Evolutionary conservation across 1,140 invertebrate genomes (phyloP), one percentile per base, ranked within the genome.

Genomic region (Tetramorium parvispinum): DNA sequence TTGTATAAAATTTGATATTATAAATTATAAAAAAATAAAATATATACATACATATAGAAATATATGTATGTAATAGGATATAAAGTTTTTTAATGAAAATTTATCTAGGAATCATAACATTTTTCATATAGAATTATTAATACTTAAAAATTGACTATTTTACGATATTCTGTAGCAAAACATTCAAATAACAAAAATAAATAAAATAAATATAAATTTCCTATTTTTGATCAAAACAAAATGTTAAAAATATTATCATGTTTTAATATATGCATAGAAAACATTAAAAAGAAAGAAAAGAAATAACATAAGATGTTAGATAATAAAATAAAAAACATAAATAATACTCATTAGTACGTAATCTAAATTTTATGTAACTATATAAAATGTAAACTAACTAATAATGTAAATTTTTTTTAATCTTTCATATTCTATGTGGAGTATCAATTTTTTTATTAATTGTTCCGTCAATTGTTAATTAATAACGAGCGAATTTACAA

Each of bases 401-500:
- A 32, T 32, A 61, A 27, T 16, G 24, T 27, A 59, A 24, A 16
- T 27, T 63, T 61, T 27, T 32, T 46, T 46, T 10, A 37, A 21
- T 13, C 1, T 2, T 66, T 5, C 13, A 3, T 66, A 7, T 66
- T 46, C n/a, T 66, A 43, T 21, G 21, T 27, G 1, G 10, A 0
- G 5, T 66, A 11, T 37, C n/a, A 43, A 66, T 43, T 65, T 37
- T 8, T 18, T 65, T 63, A 70, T n/a, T 7, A 46, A 70, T 49
- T 55, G 3, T 32, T 32, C 32, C 7, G 18, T 49, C 13, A n/a
- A 0, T 68, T 13, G 13, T 21, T 55, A 68, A 5, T 59, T 76
- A 49, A 57, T 73, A 71, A 83, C 63, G 32, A 13, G 4, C 18
- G 21, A 16, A 40, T 76, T 88, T 51, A 40, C 53, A 3, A 77